Base-by-base conservation (phyloP, 2,888 invertebrate genomes). In the Ochropleura leucogaster region DNA sequence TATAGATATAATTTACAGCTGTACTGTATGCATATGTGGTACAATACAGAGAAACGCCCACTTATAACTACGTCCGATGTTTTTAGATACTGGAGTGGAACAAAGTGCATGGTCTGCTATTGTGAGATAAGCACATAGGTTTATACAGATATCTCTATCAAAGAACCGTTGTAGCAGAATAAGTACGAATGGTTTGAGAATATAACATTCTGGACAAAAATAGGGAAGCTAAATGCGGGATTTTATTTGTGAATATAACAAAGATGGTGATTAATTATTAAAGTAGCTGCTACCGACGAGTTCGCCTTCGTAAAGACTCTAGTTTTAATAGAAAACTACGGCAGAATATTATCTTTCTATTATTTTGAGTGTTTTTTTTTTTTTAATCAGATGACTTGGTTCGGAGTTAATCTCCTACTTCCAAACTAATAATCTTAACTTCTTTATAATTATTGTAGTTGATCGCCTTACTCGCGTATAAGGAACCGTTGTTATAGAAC, bases 1-100 rank as follows among this genome's bases (percentile, higher is more conserved):
- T 49, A 46, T 49, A 65, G 65, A 79, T 73, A 60, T 40, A 60
- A 3, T 40, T 14, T 12, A 20, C 3, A 57, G 42, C 51, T 51
- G 44, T 79, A 42, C 47, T 49, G 18, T 66, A 66, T 68, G 49
- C 65, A 46, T 74, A 20, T 51, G 44, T 57, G 64, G 55, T 46
- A 68, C 18, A 30, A 30, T 63, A 51, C 80, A 80, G 51, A 79
- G 79, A 46, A 79, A 80, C 68, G 63, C 80, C 76, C 75, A 80
- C 75, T 55, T 55, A 55, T 70, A 67, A 49, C 30, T 71, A 60
- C 63, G 53, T 68, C 67, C 55, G 69, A 68, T 68, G 80, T 71
- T 79, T 78, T 80, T 71, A 77, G 57, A 81, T 77, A 81, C 49
- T 72, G 55, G 51, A 60, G 67, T 70, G 49, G 30, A 60, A 62